A percentile compares a stretch with the other conserved stretches of the same genome.
Evolutionary conservation across 2,797 vertebrate species (phyloP).

Genomic region (Rhynchotus rufescens): DNA sequence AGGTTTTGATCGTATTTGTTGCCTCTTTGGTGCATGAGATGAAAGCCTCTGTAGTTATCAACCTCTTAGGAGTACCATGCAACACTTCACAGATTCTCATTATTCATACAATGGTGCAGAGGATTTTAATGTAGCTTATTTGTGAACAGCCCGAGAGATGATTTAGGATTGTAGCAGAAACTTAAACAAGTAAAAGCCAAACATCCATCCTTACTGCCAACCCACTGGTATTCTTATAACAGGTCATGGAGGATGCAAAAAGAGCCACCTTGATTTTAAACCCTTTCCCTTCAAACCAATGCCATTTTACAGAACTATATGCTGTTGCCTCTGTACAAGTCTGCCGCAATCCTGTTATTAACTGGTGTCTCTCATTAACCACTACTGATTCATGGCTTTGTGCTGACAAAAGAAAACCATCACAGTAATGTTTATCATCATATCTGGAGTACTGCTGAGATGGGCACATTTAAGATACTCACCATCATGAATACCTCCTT

Average conservation of each 20-base stretch:
- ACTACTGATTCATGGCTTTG: neutral
- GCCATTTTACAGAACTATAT: neutral
- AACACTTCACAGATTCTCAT: neutral
- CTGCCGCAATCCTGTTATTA: neutral
- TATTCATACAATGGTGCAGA: neutral
- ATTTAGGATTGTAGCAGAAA: neutral
- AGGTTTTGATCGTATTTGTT: neutral
- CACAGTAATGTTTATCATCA: neutral
- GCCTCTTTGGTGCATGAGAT: neutral
- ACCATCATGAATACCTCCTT: neutral
- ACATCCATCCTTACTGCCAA: neutral
- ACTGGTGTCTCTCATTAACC: neutral
- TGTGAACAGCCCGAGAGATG: neutral
- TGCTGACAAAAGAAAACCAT: conserved; percentile 14
- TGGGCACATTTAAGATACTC: neutral
- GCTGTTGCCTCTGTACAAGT: neutral
- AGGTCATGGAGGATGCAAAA: neutral
- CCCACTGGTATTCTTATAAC: neutral
- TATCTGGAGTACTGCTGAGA: neutral
- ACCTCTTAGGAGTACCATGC: neutral
- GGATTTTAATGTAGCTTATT: neutral
- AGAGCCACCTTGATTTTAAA: neutral
- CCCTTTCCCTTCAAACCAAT: neutral
- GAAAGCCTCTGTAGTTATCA: rapidly evolving
- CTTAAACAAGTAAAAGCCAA: neutral